Evolutionary conservation across 2,113 vertebrate species (phyloP), one percentile per base, ranked within the genome.

Genomic region (Nycticorax nycticorax): DNA sequence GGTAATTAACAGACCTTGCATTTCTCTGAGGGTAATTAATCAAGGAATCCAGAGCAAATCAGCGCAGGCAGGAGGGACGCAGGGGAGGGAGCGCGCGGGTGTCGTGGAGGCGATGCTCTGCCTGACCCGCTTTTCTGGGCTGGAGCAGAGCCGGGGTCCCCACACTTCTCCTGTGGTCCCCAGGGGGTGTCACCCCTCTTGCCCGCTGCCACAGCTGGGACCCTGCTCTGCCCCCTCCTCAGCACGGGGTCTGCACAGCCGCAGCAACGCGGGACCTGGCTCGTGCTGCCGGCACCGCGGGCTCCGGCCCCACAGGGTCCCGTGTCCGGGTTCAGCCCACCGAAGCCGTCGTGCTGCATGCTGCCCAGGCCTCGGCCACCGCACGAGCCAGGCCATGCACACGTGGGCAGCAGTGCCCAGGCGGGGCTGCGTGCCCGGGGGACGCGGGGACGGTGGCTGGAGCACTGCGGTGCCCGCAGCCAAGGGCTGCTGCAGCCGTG

Each of bases 1-100:
- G 95, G 98, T 98, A 98, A 98, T 98, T 98, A 98, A 98, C 96
- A 98, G 97, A 95, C 96, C 94, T 98, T 97, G 96, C 97, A 97
- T 97, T 97, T 98, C 96, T 92, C 96, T 80, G 92, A 97, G 96
- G 97, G 98, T 98, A 97, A 98, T 98, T 98, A 96, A 98, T 98
- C 96, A 97, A 96, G 96, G 96, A 97, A 95, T 97, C 89, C 96
- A 83, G 57, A 96, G 94, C 92, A 96, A 98, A 98, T 98, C 97
- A 35, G 97, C 97, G 88, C 1, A 4, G 75, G 69, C 93, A 92
- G 92, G 55, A 88, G 76, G 35, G 50, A 88, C 60, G 92, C 57
- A 23, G 45, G 32, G 64, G 59, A 69, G 8, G 12, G 57, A 47
- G 89, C 2, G 6, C 32, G 33, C 0, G 18, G 39, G 14, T 50